Conservation (phyloP, 1,140 invertebrate genomes). For the Yoshiicerus persimilis region DNA sequence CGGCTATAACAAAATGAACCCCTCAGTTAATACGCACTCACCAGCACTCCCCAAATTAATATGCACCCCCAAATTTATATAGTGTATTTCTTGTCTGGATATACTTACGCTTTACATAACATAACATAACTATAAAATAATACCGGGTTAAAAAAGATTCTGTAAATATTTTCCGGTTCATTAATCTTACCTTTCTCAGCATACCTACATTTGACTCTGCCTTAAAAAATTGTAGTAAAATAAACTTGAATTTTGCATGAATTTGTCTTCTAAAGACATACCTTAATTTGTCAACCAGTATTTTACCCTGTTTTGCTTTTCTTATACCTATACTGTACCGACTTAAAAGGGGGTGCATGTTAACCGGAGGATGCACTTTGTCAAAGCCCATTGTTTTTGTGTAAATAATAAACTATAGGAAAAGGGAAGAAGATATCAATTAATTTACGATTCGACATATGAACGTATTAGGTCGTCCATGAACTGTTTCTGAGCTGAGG, state of each 20-base stretch:
- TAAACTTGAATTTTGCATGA: too few species aligned
- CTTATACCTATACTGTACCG: neutral
- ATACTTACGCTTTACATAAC: too few species aligned
- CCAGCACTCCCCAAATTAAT: neutral
- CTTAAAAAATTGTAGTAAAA: too few species aligned
- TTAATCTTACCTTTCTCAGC: too few species aligned
- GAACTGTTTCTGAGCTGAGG: neutral
- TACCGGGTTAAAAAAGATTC: too few species aligned
- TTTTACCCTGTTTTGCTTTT: neutral
- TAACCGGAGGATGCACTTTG: neutral
- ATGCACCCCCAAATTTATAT: neutral
- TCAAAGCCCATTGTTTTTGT: neutral
- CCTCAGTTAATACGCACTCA: neutral
- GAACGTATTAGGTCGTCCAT: neutral
- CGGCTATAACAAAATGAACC: neutral
- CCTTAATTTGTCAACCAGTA: too few species aligned
- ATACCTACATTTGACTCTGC: too few species aligned
- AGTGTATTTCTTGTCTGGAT: too few species aligned
- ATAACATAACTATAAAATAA: too few species aligned
- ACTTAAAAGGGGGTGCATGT: neutral
- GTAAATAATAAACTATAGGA: neutral
- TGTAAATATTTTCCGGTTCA: too few species aligned
- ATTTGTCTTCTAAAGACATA: too few species aligned
- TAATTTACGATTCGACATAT: neutral
- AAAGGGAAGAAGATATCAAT: neutral